phyloP scores from a whole-genome alignment of 35 echinoderm and acorn worm species.

The Stichopus chloronotus region DNA sequence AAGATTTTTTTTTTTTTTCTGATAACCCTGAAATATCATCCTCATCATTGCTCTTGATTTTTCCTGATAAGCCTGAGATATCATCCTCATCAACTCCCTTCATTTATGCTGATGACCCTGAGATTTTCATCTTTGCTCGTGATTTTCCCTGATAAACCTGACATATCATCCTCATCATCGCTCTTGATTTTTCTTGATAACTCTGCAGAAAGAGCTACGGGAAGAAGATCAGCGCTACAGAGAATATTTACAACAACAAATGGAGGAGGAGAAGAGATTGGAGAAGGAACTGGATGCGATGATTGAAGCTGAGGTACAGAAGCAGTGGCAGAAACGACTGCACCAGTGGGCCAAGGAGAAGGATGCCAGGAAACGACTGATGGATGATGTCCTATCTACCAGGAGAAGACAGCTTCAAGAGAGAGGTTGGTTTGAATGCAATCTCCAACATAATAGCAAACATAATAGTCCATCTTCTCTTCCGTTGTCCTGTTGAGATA shows the following conservation, averaged over 20 bases:
- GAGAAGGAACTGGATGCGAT: conserved; percentile 89
- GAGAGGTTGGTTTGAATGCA: conserved; percentile 65
- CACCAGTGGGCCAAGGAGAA: conserved; percentile 92
- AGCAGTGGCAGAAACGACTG: conserved; percentile 96
- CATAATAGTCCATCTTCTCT: too few relatives aligned
- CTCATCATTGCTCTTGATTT: too few relatives aligned
- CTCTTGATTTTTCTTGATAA: not conserved
- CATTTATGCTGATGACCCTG: too few relatives aligned
- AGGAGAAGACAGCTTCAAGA: conserved; percentile 83
- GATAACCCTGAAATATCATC: too few relatives aligned
- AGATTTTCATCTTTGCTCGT: too few relatives aligned
- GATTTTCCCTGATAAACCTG: too few relatives aligned
- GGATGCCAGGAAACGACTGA: conserved; percentile 85
- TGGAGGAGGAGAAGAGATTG: conserved; percentile 76
- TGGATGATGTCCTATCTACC: conserved; percentile 88
- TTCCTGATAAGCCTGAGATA: too few relatives aligned
- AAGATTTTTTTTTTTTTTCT: too few relatives aligned
- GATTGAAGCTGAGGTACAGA: conserved; percentile 82
- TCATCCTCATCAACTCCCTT: too few relatives aligned
- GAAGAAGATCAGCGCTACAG: conserved; percentile 92
- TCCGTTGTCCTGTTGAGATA: too few relatives aligned
- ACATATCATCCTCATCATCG: not conserved
- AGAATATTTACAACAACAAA: conserved; percentile 78
- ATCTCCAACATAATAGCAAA: too few relatives aligned
- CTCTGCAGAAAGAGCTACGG: conserved; percentile 81